These are phyloP conservation scores for Peromyscus eremicus DNA, from an alignment of 2,797 vertebrate genomes.

Conservation along the genomic window DNA sequence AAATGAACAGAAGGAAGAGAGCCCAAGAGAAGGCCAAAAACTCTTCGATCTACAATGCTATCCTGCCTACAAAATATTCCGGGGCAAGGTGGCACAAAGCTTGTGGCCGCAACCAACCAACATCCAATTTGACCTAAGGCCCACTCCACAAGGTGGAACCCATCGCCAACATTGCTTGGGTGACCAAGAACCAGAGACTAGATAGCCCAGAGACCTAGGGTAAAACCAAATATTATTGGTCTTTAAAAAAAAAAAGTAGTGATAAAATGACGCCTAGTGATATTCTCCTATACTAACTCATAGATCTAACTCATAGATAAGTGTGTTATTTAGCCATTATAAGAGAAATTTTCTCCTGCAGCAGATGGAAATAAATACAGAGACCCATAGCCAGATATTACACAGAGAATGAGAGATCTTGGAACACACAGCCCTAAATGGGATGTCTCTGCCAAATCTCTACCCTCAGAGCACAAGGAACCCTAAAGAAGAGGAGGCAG, in stretches of 20 bases:
- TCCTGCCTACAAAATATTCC: not conserved
- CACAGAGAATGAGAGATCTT: not conserved
- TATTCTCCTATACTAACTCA: not conserved
- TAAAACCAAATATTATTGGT: not conserved
- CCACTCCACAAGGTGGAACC: not conserved
- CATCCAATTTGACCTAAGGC: not conserved
- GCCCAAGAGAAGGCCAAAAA: not conserved
- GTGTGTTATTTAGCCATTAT: not conserved
- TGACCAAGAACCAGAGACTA: not conserved
- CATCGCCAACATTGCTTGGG: not conserved
- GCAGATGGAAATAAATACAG: not conserved
- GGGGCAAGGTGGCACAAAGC: no score
- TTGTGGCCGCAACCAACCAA: no score
- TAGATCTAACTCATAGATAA: not conserved
- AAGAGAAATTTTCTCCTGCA: not conserved
- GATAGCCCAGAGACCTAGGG: not conserved
- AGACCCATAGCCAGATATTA: not conserved
- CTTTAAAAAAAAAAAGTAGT: not conserved
- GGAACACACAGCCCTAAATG: not conserved
- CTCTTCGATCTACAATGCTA: not conserved
- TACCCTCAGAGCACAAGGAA: not conserved
- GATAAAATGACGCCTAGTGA: not conserved
- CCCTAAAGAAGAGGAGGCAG: not conserved
- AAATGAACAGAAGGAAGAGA: not conserved
- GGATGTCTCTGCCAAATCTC: not conserved